These are phyloP conservation scores for Pheosia tremula DNA, from an alignment of 2,888 invertebrate genomes.

Conservation along the genomic window DNA sequence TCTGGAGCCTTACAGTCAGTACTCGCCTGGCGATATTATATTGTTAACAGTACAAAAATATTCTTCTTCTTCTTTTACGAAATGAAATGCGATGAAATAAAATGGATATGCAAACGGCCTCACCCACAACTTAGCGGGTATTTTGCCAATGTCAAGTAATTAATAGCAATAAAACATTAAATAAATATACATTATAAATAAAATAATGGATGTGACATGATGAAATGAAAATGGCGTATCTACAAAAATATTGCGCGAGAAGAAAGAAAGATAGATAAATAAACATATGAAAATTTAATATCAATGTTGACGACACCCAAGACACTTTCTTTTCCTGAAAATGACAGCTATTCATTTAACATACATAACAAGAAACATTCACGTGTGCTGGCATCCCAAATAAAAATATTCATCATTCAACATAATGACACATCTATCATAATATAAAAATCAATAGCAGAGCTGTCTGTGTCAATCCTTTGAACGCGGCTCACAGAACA, in stretches of 20 bases:
- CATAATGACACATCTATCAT: slow-evolving; percentile 5
- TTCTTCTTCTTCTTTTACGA: no score
- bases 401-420: slow-evolving; percentile 5
- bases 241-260: neutral
- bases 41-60: no score
- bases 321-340: neutral
- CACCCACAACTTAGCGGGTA: no score
- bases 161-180: no score
- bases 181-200: no score
- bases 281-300: neutral
- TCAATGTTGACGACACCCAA: neutral
- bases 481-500: slow-evolving; percentile 1
- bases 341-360: slow-evolving; percentile 1
- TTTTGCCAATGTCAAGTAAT: no score
- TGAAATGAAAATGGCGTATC: no score
- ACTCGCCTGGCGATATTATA: no score
- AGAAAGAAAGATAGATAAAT: neutral
- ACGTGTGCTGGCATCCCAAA: neutral
- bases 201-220: no score
- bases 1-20: no score
- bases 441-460: slow-evolving; percentile 5
- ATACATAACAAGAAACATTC: neutral
- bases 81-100: no score
- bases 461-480: slow-evolving; percentile 6
- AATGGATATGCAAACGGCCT: no score